Conservation (phyloP, 2,797 vertebrate species). For the Huso huso region DNA sequence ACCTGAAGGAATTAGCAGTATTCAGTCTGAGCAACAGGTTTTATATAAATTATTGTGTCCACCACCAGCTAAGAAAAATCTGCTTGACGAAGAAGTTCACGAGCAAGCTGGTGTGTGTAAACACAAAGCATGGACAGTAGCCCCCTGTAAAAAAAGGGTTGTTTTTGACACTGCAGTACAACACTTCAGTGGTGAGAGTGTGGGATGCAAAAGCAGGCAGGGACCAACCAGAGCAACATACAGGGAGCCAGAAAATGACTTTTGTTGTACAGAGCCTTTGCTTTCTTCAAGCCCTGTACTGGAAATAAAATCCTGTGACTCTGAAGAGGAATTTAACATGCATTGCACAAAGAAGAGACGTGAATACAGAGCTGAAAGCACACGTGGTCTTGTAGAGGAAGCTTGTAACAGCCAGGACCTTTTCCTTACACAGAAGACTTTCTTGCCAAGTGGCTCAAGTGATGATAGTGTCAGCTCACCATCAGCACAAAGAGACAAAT, state of each 20-base stretch:
- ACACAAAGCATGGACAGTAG: conserved; percentile 19
- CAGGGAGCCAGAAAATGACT: neutral
- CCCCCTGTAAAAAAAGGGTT: conserved; percentile 45
- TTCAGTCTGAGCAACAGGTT: neutral
- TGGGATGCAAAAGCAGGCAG: neutral
- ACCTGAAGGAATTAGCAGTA: neutral
- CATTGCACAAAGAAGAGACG: neutral
- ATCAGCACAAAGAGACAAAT: neutral
- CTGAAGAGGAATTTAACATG: neutral
- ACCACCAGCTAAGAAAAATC: neutral
- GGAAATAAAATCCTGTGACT: neutral
- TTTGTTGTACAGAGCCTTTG: neutral
- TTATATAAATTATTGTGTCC: neutral
- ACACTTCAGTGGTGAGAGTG: neutral
- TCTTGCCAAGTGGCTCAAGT: conserved; percentile 40
- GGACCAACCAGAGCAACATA: conserved; percentile 5
- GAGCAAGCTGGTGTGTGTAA: neutral
- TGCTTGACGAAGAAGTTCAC: neutral
- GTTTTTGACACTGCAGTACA: conserved; percentile 37
- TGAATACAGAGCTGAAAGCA: conserved; percentile 18
- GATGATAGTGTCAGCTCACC: conserved; percentile 24
- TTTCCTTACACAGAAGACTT: conserved; percentile 67
- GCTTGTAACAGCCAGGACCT: conserved; percentile 62
- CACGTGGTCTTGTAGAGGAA: conserved; percentile 35
- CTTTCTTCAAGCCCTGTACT: neutral